Conservation (phyloP, 2,888 invertebrate genomes). For the Harpagoxenus sublaevis region DNA sequence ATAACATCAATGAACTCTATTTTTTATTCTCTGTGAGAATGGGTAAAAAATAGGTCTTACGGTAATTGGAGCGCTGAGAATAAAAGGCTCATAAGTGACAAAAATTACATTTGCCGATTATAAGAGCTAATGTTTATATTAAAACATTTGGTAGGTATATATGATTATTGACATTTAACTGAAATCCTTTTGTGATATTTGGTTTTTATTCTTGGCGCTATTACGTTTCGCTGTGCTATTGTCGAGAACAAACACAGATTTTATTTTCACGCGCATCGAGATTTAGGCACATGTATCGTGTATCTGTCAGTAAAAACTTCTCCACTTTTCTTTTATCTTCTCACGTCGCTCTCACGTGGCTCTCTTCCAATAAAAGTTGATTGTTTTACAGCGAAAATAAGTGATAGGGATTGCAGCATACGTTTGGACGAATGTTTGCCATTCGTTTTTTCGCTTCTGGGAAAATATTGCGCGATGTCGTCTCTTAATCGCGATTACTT, state of each 20-base stretch:
- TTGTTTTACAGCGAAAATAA: neutral
- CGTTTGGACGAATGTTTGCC: neutral
- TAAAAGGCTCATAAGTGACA: neutral
- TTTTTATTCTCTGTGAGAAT: neutral
- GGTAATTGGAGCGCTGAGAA: neutral
- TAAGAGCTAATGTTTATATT: neutral
- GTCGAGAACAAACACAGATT: neutral
- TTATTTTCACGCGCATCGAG: neutral
- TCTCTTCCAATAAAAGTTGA: conserved; percentile 32
- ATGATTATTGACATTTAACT: neutral
- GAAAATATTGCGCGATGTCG: neutral
- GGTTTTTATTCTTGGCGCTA: neutral
- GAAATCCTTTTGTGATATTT: neutral
- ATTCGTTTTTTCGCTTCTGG: neutral
- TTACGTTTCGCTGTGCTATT: neutral
- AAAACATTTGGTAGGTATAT: neutral
- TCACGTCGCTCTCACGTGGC: conserved; percentile 1
- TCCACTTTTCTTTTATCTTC: neutral
- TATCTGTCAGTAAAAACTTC: conserved; percentile 10
- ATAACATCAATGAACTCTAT: neutral
- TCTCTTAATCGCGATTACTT: neutral
- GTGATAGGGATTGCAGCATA: neutral
- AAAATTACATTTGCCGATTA: neutral
- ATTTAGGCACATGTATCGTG: neutral
- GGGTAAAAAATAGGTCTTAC: neutral